Evolutionary conservation across 92 coral and sea anemone genomes (phyloP), one percentile per base, ranked within the genome.

Genomic region (Hydrozoanthus gracilis): DNA sequence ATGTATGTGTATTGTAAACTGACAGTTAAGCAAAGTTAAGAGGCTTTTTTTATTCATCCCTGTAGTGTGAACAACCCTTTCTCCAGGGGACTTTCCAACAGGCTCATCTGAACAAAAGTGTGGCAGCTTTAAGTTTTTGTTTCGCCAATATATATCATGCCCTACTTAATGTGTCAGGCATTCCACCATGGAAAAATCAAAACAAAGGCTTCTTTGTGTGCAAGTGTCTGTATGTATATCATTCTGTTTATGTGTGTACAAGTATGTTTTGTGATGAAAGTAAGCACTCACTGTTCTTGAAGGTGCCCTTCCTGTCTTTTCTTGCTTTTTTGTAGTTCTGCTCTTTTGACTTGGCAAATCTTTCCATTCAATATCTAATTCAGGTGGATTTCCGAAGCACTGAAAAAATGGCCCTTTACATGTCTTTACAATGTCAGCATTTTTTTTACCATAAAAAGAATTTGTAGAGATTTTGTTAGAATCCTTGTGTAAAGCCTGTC

Each of bases 401-500:
- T 62, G 20, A 35, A 52, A 1, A n/a, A n/a, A 13, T 35, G 44
- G 16, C 9, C 9, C 45, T 45, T 48, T 45, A 50, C 11, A 46
- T 0, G 60, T 8, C 48, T 17, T 79, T 17, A 45, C 14, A 47
- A 18, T 2, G 4, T 44, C 27, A n/a, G 73, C n/a, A 17, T 49
- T 76, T 51, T 18, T 64, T 48, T 15, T 50, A 7, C 73, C 5
- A 48, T 80, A 80, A 47, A 80, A 80, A 10, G 48, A 48, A 17
- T 49, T 80, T 65, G 85, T 49, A 80, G 61, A 3, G 18, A 80
- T 65, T 13, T 45, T 17, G 56, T 47, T 3, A 0, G 73, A 48
- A 7, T 80, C 75, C 6, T 49, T 80, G 20, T 65, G 74, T 7
- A 80, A 47, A 5, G 85, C 47, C 47, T 80, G 7, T 0, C 85